Evolutionary conservation across 2,888 invertebrate genomes (phyloP), one percentile per base, ranked within the genome.

Genomic region (Hermaeophaga mercurialis): DNA sequence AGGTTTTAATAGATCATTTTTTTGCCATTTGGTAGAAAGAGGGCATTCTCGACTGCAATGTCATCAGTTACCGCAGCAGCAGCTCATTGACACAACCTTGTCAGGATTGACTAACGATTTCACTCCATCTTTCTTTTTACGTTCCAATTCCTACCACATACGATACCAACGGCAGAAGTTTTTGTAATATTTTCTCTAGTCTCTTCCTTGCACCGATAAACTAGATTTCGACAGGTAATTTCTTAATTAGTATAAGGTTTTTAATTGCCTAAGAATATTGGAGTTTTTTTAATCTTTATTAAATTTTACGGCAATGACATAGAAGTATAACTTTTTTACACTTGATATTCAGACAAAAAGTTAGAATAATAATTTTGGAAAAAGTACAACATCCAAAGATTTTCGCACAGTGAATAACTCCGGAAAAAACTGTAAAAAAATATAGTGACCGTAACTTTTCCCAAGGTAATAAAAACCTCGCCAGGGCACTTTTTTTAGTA

Each of bases 81-180:
- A 56, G 50, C 56, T 50, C 56, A 56, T 56, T 50, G 56, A 56
- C 56, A 50, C 28, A 49, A 36, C 45, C 50, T 52, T 56, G 56
- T 56, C 56, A 56, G 46, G 24, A 19, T 46, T 56, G 56, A 56
- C 56, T 56, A 56, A 56, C 56, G 57, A 56, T 55, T 43, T 50
- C 45, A 46, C 50, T 57, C 44, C 59, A 60, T 61, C 63, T 58
- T 58, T 53, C 56, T 58, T 59, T 59, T 58, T 58, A 48, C 39
- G 44, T n/a, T 45, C 9, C 14, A 18, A 28, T 15, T n/a, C 31
- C 9, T n/a, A 9, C 45, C 15, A 22, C 24, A 45, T 45, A 31
- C 45, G 45, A 45, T 31, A 45, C 31, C 45, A 17, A 17, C 45
- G 18, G 45, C 31, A 28, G 9, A n/a, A 28, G 28, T 4, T 28